Conservation (phyloP, 2,888 invertebrate genomes). For the Thysanoteuthis rhombus region DNA sequence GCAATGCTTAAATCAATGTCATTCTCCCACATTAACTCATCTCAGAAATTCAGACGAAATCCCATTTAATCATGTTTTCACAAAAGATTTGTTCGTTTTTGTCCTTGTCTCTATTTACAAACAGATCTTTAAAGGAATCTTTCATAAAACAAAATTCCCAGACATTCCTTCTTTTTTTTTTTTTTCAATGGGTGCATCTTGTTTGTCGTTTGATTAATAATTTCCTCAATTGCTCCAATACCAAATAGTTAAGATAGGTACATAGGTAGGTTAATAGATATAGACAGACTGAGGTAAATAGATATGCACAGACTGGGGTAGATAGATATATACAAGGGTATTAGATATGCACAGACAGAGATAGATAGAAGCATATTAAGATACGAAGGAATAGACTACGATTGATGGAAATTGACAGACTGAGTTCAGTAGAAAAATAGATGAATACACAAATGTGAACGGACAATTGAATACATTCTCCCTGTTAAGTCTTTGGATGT, state of each 20-base stretch:
- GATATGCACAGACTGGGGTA: neutral
- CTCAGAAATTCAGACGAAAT: too few relatives aligned
- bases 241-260: neutral
- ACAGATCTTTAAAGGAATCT: neutral
- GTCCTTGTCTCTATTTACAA: neutral
- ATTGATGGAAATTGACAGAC: neutral
- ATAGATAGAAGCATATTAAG: neutral
- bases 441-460: neutral
- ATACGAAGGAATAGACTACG: neutral
- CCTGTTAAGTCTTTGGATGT: too few relatives aligned
- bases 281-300: neutral
- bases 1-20: too few relatives aligned
- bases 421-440: neutral
- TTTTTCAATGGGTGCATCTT: neutral
- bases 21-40: too few relatives aligned
- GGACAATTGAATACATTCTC: too few relatives aligned
- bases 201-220: neutral
- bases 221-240: neutral
- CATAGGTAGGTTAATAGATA: neutral
- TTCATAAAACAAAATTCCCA: neutral
- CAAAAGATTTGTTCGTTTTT: neutral
- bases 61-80: neutral
- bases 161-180: neutral
- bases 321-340: neutral
- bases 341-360: neutral